Evolutionary conservation across 2,797 vertebrate genomes (phyloP), one percentile per base, ranked within the genome.

Genomic region (Arnoldichthys spilopterus): DNA sequence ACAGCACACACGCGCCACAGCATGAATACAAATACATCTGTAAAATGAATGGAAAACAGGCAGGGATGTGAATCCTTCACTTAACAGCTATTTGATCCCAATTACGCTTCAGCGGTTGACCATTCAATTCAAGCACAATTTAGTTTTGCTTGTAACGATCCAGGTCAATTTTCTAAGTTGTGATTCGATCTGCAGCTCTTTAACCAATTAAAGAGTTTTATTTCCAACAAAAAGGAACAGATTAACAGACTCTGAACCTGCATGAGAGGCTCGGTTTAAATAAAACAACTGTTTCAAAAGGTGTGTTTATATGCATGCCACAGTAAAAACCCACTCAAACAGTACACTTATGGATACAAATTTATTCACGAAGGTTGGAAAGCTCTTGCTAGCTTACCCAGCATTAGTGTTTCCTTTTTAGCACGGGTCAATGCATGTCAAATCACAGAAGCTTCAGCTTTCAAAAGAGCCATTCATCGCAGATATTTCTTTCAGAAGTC

Each of bases 1-100:
- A 54, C 56, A 69, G 26, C 34, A 11, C 12, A 8, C 18, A 20
- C 18, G 11, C 51, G 12, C 6, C 32, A 34, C 47, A 30, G 30
- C 30, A 3, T 6, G 63, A 79, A 74, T 79, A 74, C 71, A 74
- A 62, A 79, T 61, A 34, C 20, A 22, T 49, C 30, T 47, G 32
- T 69, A 64, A 54, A 69, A 69, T 54, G 4, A 69, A 53, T 80
- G 64, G 40, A 24, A 80, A 80, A 69, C 45, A 74, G 54, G 49
- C 54, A 18, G 13, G 40, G 32, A 3, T n/a, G 18, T 53, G 51
- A 74, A 40, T 69, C 58, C 6, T 61, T 40, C 64, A 69, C 28
- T 62, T 59, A 68, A 74, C 28, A 37, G 40, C n/a, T 28, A 51
- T 62, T 69, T 68, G 32, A 74, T 62, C 32, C 53, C 43, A 34